These are phyloP conservation scores for Cyclopterus lumpus DNA, from an alignment of 2,797 vertebrate species.

Conservation along the genomic window DNA sequence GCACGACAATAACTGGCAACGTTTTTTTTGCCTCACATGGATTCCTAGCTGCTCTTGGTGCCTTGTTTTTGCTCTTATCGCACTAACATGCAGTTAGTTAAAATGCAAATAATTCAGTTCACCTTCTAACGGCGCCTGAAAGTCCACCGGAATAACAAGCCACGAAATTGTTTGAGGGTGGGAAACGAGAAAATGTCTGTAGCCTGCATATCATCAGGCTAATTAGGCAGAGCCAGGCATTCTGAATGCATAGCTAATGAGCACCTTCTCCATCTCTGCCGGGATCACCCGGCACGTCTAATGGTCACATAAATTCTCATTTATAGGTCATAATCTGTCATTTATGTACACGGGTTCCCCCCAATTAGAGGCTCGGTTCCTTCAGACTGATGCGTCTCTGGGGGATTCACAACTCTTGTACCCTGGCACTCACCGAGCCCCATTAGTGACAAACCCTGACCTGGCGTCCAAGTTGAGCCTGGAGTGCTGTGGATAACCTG, in stretches of 20 bases:
- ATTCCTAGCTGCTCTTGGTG: neutral
- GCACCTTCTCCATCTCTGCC: slow-evolving; percentile 75
- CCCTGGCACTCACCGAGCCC: slow-evolving; percentile 73
- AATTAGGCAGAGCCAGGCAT: slow-evolving; percentile 77
- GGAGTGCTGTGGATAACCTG: slow-evolving; percentile 63
- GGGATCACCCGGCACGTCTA: slow-evolving; percentile 83
- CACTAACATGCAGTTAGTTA: slow-evolving; percentile 27
- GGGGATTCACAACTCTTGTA: slow-evolving; percentile 79
- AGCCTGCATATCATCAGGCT: slow-evolving; percentile 74
- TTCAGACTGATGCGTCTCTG: slow-evolving; percentile 78
- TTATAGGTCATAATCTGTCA: slow-evolving; percentile 88
- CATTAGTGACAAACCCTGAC: slow-evolving; percentile 78
- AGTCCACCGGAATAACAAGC: slow-evolving; percentile 54
- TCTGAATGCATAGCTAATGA: slow-evolving; percentile 82
- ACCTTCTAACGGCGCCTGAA: slow-evolving; percentile 36
- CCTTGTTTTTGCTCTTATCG: slow-evolving; percentile 31
- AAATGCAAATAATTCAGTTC: slow-evolving; percentile 28
- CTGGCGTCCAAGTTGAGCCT: slow-evolving; percentile 57
- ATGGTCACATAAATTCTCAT: slow-evolving; percentile 89
- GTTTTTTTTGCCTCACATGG: slow-evolving; percentile 13
- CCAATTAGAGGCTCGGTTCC: slow-evolving; percentile 79
- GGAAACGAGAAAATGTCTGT: slow-evolving; percentile 65
- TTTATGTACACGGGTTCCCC: slow-evolving; percentile 81
- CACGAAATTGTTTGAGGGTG: slow-evolving; percentile 36
- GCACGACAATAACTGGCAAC: slow-evolving; percentile 17